Conservation (phyloP, 2,113 vertebrate species). For the Hiodon alosoides region DNA sequence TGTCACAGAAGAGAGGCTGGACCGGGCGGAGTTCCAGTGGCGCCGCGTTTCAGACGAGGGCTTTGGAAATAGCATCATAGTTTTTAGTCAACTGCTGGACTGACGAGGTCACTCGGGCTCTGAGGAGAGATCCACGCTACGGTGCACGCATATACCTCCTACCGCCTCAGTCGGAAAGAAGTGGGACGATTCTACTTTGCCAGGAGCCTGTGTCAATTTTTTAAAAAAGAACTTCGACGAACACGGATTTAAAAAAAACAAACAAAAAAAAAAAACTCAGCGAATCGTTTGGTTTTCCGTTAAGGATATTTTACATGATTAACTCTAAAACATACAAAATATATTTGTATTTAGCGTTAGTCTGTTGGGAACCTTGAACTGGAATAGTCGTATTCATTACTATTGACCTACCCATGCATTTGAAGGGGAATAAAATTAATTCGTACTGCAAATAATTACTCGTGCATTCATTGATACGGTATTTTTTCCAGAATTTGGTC, state of each 20-base stretch:
- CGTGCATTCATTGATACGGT: not conserved
- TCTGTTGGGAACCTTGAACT: not conserved
- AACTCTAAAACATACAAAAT: not conserved
- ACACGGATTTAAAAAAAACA: not conserved
- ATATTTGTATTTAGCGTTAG: not conserved
- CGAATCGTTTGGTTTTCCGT: not conserved
- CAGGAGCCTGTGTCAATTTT: not conserved
- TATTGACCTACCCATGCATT: slow-evolving; percentile 1
- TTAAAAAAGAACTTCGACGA: not conserved
- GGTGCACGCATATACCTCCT: not conserved
- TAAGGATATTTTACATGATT: not conserved
- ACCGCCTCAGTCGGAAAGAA: not conserved
- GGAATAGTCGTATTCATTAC: not conserved
- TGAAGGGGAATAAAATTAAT: not conserved
- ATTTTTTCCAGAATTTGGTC: slow-evolving; percentile 14
- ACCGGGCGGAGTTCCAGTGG: slow-evolving; percentile 54
- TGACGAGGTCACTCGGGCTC: slow-evolving; percentile 18
- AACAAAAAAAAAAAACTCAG: not conserved
- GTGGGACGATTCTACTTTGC: not conserved
- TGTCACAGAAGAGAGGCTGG: slow-evolving; percentile 57
- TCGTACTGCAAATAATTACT: not conserved
- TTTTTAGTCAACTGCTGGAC: slow-evolving; percentile 39
- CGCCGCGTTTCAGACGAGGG: slow-evolving; percentile 37
- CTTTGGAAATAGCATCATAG: slow-evolving; percentile 51
- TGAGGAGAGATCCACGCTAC: slow-evolving; percentile 32